Evolutionary conservation across 2,888 invertebrate species (phyloP).

Genomic region (Tyria jacobaeae): DNA sequence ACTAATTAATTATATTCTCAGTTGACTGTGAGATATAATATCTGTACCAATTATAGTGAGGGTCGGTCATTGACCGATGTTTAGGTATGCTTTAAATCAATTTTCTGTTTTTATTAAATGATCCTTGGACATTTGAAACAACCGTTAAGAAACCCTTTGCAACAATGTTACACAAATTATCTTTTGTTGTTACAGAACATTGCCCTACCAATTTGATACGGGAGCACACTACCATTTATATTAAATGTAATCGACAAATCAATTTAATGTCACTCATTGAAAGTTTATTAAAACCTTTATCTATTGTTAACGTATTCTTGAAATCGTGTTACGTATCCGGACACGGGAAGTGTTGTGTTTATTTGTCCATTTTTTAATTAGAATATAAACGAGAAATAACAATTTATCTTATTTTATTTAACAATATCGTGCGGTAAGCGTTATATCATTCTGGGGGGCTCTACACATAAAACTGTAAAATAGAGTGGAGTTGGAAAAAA

Average conservation of each 20-base stretch:
- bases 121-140: constrained; percentile 48
- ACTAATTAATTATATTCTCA: constrained; percentile 26
- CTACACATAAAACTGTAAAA: constrained; percentile 39
- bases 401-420: constrained; percentile 40
- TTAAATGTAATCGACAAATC: neutral
- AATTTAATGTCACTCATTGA: constrained; percentile 37
- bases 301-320: constrained; percentile 45
- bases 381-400: constrained; percentile 48
- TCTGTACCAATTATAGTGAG: constrained; percentile 21
- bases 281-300: constrained; percentile 53
- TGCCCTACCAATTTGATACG: constrained; percentile 24
- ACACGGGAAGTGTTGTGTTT: constrained; percentile 59
- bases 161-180: constrained; percentile 47
- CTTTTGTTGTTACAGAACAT: constrained; percentile 22
- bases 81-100: constrained; percentile 35
- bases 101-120: constrained; percentile 38
- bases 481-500: constrained; percentile 52
- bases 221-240: neutral
- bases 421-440: constrained; percentile 44
- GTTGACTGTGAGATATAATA: constrained; percentile 11
- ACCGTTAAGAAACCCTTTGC: constrained; percentile 42
- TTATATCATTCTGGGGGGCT: constrained; percentile 59
- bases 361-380: constrained; percentile 49
- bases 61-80: constrained; percentile 14
- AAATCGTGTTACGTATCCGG: constrained; percentile 48